Evolutionary conservation across 2,797 vertebrate species (phyloP).

Genomic region (Hirundo rustica): DNA sequence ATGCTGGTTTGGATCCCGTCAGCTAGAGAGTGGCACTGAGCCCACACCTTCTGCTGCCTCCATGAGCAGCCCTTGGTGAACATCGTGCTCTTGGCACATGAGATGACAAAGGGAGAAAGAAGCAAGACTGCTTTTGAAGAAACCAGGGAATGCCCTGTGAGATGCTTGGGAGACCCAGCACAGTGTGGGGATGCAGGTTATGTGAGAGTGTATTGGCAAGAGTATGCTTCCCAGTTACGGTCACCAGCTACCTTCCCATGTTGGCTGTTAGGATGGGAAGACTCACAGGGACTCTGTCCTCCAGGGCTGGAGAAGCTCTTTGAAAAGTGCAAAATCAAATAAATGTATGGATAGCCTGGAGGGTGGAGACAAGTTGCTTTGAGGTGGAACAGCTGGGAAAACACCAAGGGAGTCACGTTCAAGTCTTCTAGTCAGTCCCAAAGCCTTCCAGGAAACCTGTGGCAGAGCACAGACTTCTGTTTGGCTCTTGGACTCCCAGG

Average conservation of each 20-base stretch:
- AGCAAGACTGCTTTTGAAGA: background rate
- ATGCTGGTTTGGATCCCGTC: background rate
- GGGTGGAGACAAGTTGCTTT: background rate
- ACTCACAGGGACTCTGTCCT: background rate
- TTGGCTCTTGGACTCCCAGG: background rate
- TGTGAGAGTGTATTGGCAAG: background rate
- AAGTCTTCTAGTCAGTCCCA: background rate
- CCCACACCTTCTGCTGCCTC: background rate
- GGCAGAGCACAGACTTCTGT: accelerated
- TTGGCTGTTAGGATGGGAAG: background rate
- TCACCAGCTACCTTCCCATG: background rate
- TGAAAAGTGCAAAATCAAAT: background rate
- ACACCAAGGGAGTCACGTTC: background rate
- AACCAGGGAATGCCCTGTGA: background rate
- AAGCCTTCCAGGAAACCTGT: background rate
- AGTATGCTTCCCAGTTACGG: background rate
- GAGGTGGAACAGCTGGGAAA: background rate
- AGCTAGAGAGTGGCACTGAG: background rate
- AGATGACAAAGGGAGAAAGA: background rate
- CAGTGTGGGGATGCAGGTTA: background rate
- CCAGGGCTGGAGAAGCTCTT: background rate
- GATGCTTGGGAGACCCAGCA: background rate
- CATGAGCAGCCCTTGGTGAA: background rate
- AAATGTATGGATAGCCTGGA: background rate
- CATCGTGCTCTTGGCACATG: accelerated